Percentiles rank a stretch among this genome's conserved stretches.
phyloP scores from a whole-genome alignment of 2,888 invertebrate genomes.

The Lithophane socia region DNA sequence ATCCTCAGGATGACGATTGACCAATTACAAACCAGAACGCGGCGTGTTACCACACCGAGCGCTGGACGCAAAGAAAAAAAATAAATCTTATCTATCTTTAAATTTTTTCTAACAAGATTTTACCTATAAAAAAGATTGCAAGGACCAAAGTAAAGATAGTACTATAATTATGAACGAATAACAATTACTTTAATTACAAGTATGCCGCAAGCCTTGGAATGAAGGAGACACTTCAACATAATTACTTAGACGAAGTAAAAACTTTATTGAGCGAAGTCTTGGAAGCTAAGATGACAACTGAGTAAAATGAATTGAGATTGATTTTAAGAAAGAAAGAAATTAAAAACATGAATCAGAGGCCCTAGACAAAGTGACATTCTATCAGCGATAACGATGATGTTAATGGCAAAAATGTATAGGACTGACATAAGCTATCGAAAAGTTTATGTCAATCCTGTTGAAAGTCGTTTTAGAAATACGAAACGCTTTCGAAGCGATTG shows the following conservation, averaged over 20 bases:
- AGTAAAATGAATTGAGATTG: constrained; percentile 31
- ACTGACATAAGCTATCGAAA: no score
- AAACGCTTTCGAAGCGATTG: no score
- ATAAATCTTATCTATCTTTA: no score
- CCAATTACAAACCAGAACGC: no score
- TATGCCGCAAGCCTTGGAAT: constrained; percentile 14
- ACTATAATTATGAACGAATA: constrained; percentile 11
- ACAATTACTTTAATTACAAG: constrained; percentile 23
- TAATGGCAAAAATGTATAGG: no score
- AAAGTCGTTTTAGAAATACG: no score
- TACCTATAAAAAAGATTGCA: constrained; percentile 2
- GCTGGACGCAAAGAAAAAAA: no score
- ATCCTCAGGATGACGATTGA: no score
- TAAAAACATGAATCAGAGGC: constrained; percentile 36
- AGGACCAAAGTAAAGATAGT: not conserved
- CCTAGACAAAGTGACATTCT: no score
- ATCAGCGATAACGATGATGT: no score
- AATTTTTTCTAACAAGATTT: not conserved
- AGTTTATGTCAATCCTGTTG: no score
- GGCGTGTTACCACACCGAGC: no score
- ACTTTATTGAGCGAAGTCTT: constrained; percentile 22
- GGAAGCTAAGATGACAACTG: constrained; percentile 9
- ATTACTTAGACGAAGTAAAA: constrained; percentile 41
- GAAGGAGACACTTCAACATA: constrained; percentile 37
- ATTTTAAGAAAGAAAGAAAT: constrained; percentile 23